Percentiles rank a stretch among this genome's conserved stretches.
phyloP scores from a whole-genome alignment of 2,888 invertebrate genomes.

The Drosophila nr. medialis region DNA sequence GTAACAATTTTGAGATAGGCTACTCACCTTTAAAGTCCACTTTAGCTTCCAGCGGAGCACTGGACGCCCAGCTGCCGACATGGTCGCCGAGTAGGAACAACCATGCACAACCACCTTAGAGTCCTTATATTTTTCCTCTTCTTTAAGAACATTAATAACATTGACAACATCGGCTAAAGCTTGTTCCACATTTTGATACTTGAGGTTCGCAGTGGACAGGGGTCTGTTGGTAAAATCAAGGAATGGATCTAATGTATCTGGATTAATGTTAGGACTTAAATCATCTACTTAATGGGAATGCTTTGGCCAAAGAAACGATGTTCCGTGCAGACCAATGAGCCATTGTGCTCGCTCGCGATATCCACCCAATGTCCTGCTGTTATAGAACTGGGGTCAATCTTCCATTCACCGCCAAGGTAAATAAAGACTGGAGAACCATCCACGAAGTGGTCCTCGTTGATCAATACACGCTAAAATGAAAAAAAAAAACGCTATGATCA shows the following conservation, averaged over 20 bases:
- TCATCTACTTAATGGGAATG: conserved; percentile 87
- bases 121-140: conserved; percentile 67
- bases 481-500: no score
- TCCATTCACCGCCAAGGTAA: conserved; percentile 89
- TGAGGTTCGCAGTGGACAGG: conserved; percentile 84
- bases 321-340: conserved; percentile 89
- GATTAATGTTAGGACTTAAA: background rate
- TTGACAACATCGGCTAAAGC: conserved; percentile 88
- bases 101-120: conserved; percentile 86
- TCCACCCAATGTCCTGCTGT: conserved; percentile 87
- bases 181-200: conserved; percentile 87
- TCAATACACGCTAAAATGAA: conserved; percentile 83
- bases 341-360: conserved; percentile 86
- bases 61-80: conserved; percentile 88
- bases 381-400: conserved; percentile 87
- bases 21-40: conserved; percentile 85
- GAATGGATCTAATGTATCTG: background rate
- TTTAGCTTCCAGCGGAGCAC: conserved; percentile 87
- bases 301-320: conserved; percentile 92
- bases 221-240: conserved; percentile 12
- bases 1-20: background rate
- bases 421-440: conserved; percentile 87
- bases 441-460: conserved; percentile 83
- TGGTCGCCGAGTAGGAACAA: conserved; percentile 88
- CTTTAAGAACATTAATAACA: conserved; percentile 85